Evolutionary conservation across 2,888 invertebrate genomes (phyloP).

Genomic region (Drosophila meridiana): DNA sequence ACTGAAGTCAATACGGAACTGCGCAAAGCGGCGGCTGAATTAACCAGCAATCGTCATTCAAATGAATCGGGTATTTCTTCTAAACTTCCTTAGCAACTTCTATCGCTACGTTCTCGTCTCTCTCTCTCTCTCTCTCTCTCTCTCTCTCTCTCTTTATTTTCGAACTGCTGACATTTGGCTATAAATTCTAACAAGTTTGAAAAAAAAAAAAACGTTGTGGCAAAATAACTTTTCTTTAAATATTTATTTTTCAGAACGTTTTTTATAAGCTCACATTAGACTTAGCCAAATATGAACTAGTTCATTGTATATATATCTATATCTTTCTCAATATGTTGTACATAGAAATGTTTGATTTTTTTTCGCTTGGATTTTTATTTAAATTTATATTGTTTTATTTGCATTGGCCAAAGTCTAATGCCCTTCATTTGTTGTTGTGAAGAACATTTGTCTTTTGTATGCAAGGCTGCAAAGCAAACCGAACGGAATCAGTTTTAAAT

Average conservation of each 20-base stretch:
- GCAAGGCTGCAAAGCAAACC: neutral
- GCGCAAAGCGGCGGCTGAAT: conserved; percentile 73
- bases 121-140: neutral
- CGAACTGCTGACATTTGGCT: conserved; percentile 10
- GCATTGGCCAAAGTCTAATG: neutral
- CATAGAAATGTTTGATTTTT: neutral
- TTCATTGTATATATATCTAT: conserved; percentile 10
- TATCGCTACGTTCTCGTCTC: conserved; percentile 5
- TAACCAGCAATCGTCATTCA: conserved; percentile 84
- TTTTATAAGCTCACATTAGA: neutral
- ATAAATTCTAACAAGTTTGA: neutral
- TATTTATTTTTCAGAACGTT: neutral
- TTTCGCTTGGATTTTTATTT: conserved; percentile 4
- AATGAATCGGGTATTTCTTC: conserved; percentile 84
- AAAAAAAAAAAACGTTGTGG: neutral
- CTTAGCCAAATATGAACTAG: conserved; percentile 2
- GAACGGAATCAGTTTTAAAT: neutral
- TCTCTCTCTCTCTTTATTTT: neutral
- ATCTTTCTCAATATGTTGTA: neutral
- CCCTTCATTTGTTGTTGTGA: neutral
- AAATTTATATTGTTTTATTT: neutral
- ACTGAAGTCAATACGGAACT: conserved; percentile 79
- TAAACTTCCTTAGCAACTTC: conserved; percentile 6
- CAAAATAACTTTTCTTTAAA: neutral
- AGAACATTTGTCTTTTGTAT: neutral